Conservation (phyloP, 2,113 vertebrate species). For the Emydocephalus ijimae region DNA sequence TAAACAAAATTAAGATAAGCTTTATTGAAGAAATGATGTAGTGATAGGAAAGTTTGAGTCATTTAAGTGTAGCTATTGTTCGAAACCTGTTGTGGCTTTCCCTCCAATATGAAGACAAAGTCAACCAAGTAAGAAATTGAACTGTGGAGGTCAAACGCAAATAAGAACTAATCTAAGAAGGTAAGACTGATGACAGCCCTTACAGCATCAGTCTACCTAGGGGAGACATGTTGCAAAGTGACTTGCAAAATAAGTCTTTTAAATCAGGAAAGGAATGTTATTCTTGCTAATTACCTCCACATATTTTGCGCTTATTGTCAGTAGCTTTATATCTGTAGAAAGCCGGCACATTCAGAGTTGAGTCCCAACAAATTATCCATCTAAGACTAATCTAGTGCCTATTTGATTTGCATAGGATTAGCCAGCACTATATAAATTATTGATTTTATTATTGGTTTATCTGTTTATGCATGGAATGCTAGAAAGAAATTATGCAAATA, state of each 20-base stretch:
- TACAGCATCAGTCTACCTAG: not conserved
- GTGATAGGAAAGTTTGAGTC: not conserved
- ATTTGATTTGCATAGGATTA: not conserved
- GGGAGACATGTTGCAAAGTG: not conserved
- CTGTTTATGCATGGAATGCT: not conserved
- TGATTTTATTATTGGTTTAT: not conserved
- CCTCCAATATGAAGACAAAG: not conserved
- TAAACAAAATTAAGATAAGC: not conserved
- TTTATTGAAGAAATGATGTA: not conserved
- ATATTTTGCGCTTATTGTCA: not conserved
- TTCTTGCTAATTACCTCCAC: not conserved
- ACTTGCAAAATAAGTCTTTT: not conserved
- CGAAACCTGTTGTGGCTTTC: not conserved
- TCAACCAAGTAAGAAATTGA: not conserved
- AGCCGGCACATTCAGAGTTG: not conserved
- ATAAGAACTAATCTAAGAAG: not conserved
- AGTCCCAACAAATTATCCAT: not conserved
- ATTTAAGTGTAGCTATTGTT: not conserved
- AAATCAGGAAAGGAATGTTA: not conserved
- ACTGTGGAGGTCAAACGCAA: not conserved
- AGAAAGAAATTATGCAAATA: not conserved
- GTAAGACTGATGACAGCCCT: not conserved
- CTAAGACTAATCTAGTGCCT: not conserved
- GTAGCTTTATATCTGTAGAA: not conserved
- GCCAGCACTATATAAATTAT: not conserved